These are phyloP conservation scores for Diadema setosum DNA, from an alignment of 35 echinoderm and acorn worm species.

Conservation along the genomic window DNA sequence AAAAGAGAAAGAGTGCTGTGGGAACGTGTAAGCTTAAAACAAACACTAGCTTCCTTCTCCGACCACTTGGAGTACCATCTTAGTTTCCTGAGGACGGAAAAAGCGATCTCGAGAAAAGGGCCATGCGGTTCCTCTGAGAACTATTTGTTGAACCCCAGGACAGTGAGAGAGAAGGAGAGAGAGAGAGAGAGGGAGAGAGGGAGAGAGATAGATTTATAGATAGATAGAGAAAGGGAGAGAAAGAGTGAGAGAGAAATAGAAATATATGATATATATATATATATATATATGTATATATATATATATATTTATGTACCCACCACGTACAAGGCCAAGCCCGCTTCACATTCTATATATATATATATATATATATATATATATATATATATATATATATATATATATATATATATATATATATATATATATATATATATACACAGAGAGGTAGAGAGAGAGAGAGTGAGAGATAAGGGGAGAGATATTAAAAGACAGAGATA, in stretches of 20 bases:
- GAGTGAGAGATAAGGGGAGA: not conserved
- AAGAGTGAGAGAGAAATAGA: not conserved
- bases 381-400: no score
- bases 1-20: not conserved
- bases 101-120: not conserved
- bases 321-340: no score
- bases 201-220: not conserved
- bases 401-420: no score
- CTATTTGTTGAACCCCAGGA: no score
- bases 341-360: no score
- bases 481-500: not conserved
- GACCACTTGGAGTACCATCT: not conserved
- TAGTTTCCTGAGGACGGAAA: not conserved
- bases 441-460: no score
- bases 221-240: not conserved
- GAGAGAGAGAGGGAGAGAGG: not conserved
- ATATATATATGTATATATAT: no score
- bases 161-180: not conserved
- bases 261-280: no score
- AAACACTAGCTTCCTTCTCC: conserved; percentile 1
- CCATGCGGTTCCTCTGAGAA: no score
- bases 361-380: no score
- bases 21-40: not conserved
- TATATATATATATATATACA: no score
- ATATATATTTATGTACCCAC: no score